Evolutionary conservation across 2,888 invertebrate species (phyloP).

Genomic region (Thymelicus lineola): DNA sequence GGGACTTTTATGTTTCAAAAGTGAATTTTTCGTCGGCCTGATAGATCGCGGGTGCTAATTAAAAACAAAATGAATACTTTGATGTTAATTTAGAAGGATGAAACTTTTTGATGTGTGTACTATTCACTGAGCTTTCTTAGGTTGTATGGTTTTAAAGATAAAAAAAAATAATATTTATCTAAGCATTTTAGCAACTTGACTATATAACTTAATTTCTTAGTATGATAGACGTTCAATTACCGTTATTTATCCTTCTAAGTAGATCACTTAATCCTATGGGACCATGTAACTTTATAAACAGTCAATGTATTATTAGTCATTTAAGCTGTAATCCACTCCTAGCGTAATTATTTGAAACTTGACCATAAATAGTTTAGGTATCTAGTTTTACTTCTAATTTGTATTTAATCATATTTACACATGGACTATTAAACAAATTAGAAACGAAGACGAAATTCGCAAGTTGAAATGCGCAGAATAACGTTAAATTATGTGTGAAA

Average conservation of each 20-base stretch:
- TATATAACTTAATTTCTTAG: too few relatives aligned
- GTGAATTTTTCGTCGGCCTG: neutral
- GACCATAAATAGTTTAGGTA: slow-evolving; percentile 9
- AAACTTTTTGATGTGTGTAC: neutral
- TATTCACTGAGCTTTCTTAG: neutral
- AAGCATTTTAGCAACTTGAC: too few relatives aligned
- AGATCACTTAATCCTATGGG: slow-evolving; percentile 8
- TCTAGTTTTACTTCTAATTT: neutral
- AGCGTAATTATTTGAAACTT: slow-evolving; percentile 17
- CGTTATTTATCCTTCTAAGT: slow-evolving; percentile 17
- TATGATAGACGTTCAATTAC: neutral
- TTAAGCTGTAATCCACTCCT: slow-evolving; percentile 37
- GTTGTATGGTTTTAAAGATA: too few relatives aligned
- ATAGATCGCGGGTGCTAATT: neutral
- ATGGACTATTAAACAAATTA: too few relatives aligned
- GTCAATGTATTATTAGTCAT: slow-evolving; percentile 42
- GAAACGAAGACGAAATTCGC: too few relatives aligned
- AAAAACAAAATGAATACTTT: slow-evolving; percentile 1
- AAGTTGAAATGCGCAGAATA: too few relatives aligned
- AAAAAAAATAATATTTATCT: too few relatives aligned
- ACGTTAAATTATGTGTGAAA: too few relatives aligned
- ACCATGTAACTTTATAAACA: slow-evolving; percentile 34
- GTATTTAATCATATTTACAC: too few relatives aligned
- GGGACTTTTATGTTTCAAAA: neutral
- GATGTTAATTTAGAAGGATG: neutral